A percentile compares a stretch with the other conserved stretches of the same genome.
phyloP scores from a whole-genome alignment of 1,140 invertebrate genomes.

The Drosophila varians region DNA sequence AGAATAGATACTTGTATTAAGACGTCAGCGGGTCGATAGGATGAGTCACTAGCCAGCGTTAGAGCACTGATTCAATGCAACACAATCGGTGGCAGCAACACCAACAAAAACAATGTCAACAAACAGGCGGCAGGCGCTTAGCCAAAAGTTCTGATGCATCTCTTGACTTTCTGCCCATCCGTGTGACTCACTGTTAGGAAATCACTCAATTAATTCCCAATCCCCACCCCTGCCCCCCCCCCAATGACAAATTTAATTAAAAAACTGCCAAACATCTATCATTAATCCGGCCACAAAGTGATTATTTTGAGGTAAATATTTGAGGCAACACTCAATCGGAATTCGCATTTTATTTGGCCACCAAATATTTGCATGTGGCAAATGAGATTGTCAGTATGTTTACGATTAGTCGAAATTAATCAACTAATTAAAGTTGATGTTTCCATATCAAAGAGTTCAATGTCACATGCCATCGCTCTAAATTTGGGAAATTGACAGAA shows the following conservation, averaged over 20 bases:
- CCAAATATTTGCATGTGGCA: constrained; percentile 19
- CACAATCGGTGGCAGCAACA: constrained; percentile 8
- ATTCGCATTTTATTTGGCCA: constrained; percentile 11
- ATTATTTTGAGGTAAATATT: constrained; percentile 28
- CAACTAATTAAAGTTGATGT: constrained; percentile 27
- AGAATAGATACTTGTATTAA: constrained; percentile 7
- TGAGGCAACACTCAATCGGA: constrained; percentile 7
- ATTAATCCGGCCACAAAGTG: neutral
- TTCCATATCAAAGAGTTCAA: neutral
- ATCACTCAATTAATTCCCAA: constrained; percentile 24
- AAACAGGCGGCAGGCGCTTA: constrained; percentile 74
- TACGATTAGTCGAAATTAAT: constrained; percentile 27
- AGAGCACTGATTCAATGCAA: constrained; percentile 27
- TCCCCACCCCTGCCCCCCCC: neutral
- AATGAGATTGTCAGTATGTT: constrained; percentile 25
- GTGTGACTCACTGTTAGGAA: constrained; percentile 23
- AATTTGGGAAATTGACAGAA: neutral
- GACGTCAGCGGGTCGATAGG: constrained; percentile 36
- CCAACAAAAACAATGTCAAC: constrained; percentile 68
- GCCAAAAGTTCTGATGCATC: constrained; percentile 75
- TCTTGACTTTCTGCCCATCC: constrained; percentile 63
- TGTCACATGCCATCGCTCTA: neutral
- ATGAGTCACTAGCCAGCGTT: constrained; percentile 56
- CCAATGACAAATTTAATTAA: constrained; percentile 7
- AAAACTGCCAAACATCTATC: neutral